Evolutionary conservation across 2,888 invertebrate species (phyloP), one percentile per base, ranked within the genome.

Genomic region (Morpho achilles): DNA sequence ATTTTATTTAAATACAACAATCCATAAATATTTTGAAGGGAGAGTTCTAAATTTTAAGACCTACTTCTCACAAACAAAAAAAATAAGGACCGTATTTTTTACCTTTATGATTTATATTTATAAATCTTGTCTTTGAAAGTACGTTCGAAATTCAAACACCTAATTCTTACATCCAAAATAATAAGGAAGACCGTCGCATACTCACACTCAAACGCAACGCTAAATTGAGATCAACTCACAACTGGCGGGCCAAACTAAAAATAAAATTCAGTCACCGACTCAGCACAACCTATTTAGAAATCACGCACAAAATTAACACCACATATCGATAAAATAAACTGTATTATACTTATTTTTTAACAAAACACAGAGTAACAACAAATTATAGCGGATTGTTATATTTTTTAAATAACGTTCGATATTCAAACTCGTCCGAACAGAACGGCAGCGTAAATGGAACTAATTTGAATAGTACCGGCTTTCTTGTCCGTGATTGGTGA

Each of bases 231-330:
- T 77, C 84, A 83, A 76, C 80, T 77, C 82, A 82, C 83, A 83
- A 84, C 82, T 83, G 85, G 86, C 87, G 87, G 85, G 87, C 87
- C 84, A 82, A 82, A 84, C 87, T 89, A 89, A 86, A 88, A 88
- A 88, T 88, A 87, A 80, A 72, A 73, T 73, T 73, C 73, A 73
- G 73, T 76, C 76, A 77, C 69, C 86, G 83, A 85, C 81, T 82
- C 84, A 84, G 83, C 80, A 76, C 80, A 83, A 85, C 80, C 87
- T 84, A 85, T 76, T 79, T 82, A 76, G 42, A 39, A 42, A 47
- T 44, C 9, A 53, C 53, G 16, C 50, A 50, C 45, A 7, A 41
- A 53, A 22, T 47, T 46, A 41, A 8, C 10, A 53, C 54, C 59
- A 49, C 41, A 57, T 46, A 56, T 56, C 55, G 44, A 32, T 32